Evolutionary conservation across 2,888 invertebrate species (phyloP), one percentile per base, ranked within the genome.

Genomic region (Sesia bembeciformis): DNA sequence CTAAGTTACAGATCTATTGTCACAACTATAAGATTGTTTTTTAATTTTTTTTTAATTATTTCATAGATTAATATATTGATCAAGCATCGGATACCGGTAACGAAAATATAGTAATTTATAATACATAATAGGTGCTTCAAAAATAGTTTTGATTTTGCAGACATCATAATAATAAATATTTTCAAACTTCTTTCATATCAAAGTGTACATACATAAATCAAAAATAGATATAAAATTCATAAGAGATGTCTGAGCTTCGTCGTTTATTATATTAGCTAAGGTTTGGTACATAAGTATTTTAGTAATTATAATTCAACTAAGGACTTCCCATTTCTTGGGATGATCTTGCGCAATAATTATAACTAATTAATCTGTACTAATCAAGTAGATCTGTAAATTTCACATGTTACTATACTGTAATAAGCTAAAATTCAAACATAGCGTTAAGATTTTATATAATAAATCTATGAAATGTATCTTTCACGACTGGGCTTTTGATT

Each of bases 401-500:
- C 84, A 84, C 84, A 86, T 86, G 87, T 88, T 87, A 88, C 78
- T 86, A 82, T 79, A 79, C 64, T 75, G 65, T 69, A 67, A 65
- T 87, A 86, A 87, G 84, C 84, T 84, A 80, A 79, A 79, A 77
- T 81, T 85, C 76, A 74, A 74, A 79, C 76, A 87, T 89, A 89
- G 87, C 68, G 69, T 75, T 88, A 89, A 89, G 89, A 84, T 88
- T 89, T 89, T 89, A 86, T 89, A 89, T 87, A 89, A 88, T 89
- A 89, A 89, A 89, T 85, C 78, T 84, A 86, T 87, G 78, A 87
- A 89, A 88, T 85, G 85, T 87, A 88, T 73, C 78, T 80, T 81
- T 79, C 77, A 80, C 66, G 39, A 7, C 6, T 50, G 4, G 50
- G 7, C 7, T 46, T 46, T 46, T 46, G 23, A 23, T 23, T 46